Conservation (phyloP, 2,888 invertebrate species). For the Bedellia somnulentella region DNA sequence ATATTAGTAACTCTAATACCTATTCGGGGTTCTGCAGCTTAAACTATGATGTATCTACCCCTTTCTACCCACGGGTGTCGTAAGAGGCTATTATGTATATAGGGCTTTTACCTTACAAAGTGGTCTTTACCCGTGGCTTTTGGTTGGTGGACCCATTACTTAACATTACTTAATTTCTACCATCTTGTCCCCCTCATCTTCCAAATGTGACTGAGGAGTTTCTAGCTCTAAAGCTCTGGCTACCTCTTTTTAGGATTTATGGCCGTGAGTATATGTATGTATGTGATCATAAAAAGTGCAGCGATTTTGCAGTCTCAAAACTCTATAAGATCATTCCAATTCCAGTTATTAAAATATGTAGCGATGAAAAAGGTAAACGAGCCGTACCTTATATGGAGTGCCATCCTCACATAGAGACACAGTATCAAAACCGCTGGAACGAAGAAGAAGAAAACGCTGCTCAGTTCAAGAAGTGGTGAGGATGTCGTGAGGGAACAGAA, state of each 20-base stretch:
- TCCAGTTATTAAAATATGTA: background rate
- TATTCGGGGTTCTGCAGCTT: background rate
- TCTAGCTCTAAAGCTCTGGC: too few species aligned
- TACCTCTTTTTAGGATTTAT: too few species aligned
- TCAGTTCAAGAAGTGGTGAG: constrained; percentile 77
- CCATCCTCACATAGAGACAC: constrained; percentile 79
- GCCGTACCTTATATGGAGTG: constrained; percentile 62
- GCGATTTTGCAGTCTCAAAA: background rate
- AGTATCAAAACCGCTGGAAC: constrained; percentile 71
- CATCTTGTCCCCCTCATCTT: background rate
- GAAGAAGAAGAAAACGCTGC: constrained; percentile 82
- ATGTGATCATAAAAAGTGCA: too few species aligned
- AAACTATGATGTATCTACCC: background rate
- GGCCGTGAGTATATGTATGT: too few species aligned
- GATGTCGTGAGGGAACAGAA: constrained; percentile 75
- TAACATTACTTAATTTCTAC: background rate
- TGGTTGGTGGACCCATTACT: too few species aligned
- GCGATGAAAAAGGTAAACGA: background rate
- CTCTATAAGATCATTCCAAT: background rate
- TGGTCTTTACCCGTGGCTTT: background rate
- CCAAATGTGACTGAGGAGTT: too few species aligned
- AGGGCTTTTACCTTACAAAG: background rate
- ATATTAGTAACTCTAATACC: background rate
- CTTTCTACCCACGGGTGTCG: too few species aligned
- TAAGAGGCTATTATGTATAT: background rate